A percentile compares a stretch with the other conserved stretches of the same genome.
phyloP scores from a whole-genome alignment of 2,113 vertebrate genomes.

The Pluvialis apricaria region DNA sequence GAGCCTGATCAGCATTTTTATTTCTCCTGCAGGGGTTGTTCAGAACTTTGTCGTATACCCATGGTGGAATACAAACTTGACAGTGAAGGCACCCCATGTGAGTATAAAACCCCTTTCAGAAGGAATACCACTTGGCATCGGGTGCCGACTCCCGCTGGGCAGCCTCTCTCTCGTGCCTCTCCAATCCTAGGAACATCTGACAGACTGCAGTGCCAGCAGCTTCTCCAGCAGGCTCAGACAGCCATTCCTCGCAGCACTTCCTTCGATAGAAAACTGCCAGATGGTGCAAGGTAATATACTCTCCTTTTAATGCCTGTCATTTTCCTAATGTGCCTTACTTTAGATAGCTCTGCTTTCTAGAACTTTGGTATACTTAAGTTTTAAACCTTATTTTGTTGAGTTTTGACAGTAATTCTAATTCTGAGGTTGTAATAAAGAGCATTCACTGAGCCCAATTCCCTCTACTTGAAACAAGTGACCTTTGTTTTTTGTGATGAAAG shows the following conservation, averaged over 20 bases:
- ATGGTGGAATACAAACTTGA: conserved; percentile 98
- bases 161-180: conserved; percentile 84
- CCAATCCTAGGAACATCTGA: conserved; percentile 87
- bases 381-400: neutral
- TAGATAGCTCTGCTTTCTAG: neutral
- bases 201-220: conserved; percentile 86
- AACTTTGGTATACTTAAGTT: neutral
- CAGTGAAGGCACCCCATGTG: conserved; percentile 94
- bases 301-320: neutral
- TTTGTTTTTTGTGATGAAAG: neutral
- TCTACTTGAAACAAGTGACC: neutral
- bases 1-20: neutral
- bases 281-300: conserved; percentile 84
- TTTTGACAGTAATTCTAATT: neutral
- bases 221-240: conserved; percentile 86
- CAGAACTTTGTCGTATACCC: conserved; percentile 94
- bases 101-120: conserved; percentile 97
- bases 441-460: neutral
- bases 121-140: conserved; percentile 97
- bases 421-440: neutral
- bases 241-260: conserved; percentile 94
- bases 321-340: neutral
- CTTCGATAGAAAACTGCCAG: conserved; percentile 92
- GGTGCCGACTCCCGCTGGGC: conserved; percentile 83
- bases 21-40: conserved; percentile 84